Conservation (phyloP, 2,888 invertebrate species). For the Arctia plantaginis region DNA sequence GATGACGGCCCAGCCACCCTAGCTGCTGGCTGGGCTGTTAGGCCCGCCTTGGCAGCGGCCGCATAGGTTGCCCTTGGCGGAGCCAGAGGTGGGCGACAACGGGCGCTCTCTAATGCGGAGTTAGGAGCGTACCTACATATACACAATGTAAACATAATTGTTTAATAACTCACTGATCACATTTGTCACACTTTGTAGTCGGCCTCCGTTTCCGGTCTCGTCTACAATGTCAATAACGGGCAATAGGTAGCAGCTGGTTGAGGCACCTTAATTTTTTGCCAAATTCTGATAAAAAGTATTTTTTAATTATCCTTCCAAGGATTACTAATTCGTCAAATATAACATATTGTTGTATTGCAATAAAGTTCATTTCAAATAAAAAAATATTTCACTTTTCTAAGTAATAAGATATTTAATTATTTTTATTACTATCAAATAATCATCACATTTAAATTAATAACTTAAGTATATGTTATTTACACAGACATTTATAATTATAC, state of each 20-base stretch:
- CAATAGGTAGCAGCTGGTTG: conserved; percentile 34
- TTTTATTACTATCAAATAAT: background rate
- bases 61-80: no score
- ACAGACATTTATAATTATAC: background rate
- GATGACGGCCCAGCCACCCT: no score
- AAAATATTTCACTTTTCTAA: background rate
- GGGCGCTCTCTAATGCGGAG: no score
- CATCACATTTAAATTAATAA: background rate
- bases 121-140: no score
- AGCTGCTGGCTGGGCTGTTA: no score
- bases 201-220: conserved; percentile 23
- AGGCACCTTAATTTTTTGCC: background rate
- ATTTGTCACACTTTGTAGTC: conserved; percentile 30
- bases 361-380: no score
- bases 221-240: conserved; percentile 27
- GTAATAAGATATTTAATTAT: background rate
- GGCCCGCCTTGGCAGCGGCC: no score
- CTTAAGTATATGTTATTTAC: no score
- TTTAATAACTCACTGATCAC: conserved; percentile 29
- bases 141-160: conserved; percentile 17
- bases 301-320: background rate
- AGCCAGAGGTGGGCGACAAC: no score
- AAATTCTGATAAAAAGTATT: background rate
- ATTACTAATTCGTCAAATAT: background rate
- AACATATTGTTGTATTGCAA: no score